Evolutionary conservation across 1,140 invertebrate species (phyloP), one percentile per base, ranked within the genome.

Genomic region (Drosophila repletoides): DNA sequence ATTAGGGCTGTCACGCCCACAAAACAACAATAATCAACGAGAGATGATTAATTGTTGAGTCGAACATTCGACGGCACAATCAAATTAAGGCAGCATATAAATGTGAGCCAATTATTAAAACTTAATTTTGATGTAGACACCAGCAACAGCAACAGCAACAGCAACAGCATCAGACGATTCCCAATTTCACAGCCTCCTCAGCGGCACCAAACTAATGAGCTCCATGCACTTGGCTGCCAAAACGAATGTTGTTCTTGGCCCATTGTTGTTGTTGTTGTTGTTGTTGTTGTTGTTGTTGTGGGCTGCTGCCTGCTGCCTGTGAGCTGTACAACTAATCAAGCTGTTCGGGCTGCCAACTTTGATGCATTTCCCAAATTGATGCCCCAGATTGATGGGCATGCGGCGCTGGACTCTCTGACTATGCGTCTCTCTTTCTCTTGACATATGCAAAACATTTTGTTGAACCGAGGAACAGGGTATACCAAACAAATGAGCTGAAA

Each of bases 311-410:
- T n/a, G 45, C 33, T 36, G 53, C 61, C 29, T 46, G 38, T 31
- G 34, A 71, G 73, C 48, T 12, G 59, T 59, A 69, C 61, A 83
- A 84, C 79, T 84, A 84, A 84, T 84, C 79, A 84, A 84, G 79
- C 71, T 86, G 80, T 84, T 84, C 66, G 40, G 71, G 80, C 74
- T 83, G 79, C 77, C 77, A 83, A 74, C 65, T 84, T 60, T 80
- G 80, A 86, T 84, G 80, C 80, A 86, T 75, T 86, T 86, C 80
- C 71, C 67, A 79, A 86, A 84, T 86, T 80, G 79, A 86, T 76
- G 79, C 79, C 67, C 68, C 63, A 71, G 63, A 71, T 71, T 71
- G 68, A 71, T 71, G 61, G 41, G 51, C 59, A 55, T 59, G 31
- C 61, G 53, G 43, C 61, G 40, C 52, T 48, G 38, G 40, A 31